Base-by-base conservation (phyloP, 2,113 vertebrate species). In the Caracal caracal region DNA sequence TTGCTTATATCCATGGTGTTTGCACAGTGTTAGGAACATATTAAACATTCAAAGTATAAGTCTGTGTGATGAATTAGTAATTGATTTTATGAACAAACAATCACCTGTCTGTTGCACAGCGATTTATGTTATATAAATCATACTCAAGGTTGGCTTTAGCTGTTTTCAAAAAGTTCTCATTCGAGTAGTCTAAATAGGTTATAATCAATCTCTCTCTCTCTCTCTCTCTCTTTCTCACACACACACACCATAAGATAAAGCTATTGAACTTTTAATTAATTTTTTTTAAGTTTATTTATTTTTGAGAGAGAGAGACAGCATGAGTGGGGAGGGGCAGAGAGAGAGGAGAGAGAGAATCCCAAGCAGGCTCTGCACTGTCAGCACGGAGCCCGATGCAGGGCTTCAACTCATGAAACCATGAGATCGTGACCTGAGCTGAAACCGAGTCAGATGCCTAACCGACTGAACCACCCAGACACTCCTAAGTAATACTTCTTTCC, bases 121-220 rank as follows among this genome's bases (percentile, higher is more conserved):
- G 10, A 49, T n/a, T 86, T 95, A 37, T 24, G 3, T 94, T 90
- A 76, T 35, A 68, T 16, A 92, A 73, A 88, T 75, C 86, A 83
- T 51, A 53, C 3, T 89, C 47, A 86, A 80, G 10, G 12, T 66
- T 89, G n/a, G 40, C 66, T 90, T 82, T 85, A 49, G 19, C 22
- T 71, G 5, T 80, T 96, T 97, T 93, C 40, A 47, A 75, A 86
- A 90, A 81, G 17, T 85, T 87, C 24, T 83, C 89, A 80, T 73
- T 49, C 66, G 78, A 83, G 19, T 76, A 75, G 15, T n/a, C 10
- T 61, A 22, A 71, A 33, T 51, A 37, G 26, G 10, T 94, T 33
- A n/a, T 9, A 47, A 28, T 35, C 37, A 59, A 20, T 20, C 17
- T n/a, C 30, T 51, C 10, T 4, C 3, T 33, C 20, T 33, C 22